phyloP scores from a whole-genome alignment of 2,113 vertebrate genomes.

The Callospermophilus lateralis region DNA sequence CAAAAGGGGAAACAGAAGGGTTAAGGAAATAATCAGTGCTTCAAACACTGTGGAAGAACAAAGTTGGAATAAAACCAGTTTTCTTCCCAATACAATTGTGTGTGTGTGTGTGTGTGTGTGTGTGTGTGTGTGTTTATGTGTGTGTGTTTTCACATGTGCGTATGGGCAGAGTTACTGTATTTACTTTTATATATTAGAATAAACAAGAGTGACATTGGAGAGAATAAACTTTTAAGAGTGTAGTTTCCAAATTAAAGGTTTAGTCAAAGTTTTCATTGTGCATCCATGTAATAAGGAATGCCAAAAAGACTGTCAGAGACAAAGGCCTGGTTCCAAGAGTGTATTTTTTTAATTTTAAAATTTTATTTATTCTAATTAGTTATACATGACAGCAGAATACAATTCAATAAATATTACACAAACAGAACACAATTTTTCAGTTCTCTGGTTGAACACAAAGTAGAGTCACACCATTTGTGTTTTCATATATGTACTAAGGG shows the following conservation, averaged over 20 bases:
- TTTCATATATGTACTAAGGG: too few species aligned
- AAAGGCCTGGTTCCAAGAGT: not conserved
- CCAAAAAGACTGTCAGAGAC: not conserved
- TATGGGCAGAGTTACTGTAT: not conserved
- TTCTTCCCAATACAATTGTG: not conserved
- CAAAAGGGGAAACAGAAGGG: constrained; percentile 7
- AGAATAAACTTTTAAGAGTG: not conserved
- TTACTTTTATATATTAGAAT: not conserved
- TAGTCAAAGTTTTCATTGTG: constrained; percentile 2
- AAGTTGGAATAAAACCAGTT: constrained; percentile 20
- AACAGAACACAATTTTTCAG: too few species aligned
- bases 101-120: not conserved
- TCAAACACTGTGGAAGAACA: not conserved
- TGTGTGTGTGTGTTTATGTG: fast-evolving
- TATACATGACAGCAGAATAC: too few species aligned
- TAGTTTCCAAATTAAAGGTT: constrained; percentile 40
- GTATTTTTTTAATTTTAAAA: too few species aligned
- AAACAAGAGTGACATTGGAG: not conserved
- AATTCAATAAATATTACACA: too few species aligned
- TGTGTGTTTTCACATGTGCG: fast-evolving
- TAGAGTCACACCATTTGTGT: too few species aligned
- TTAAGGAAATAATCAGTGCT: not conserved
- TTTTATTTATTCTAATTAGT: too few species aligned
- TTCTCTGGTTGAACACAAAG: too few species aligned
- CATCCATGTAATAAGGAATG: not conserved